phyloP scores from a whole-genome alignment of 2,888 invertebrate species.

The Urechis unicinctus region DNA sequence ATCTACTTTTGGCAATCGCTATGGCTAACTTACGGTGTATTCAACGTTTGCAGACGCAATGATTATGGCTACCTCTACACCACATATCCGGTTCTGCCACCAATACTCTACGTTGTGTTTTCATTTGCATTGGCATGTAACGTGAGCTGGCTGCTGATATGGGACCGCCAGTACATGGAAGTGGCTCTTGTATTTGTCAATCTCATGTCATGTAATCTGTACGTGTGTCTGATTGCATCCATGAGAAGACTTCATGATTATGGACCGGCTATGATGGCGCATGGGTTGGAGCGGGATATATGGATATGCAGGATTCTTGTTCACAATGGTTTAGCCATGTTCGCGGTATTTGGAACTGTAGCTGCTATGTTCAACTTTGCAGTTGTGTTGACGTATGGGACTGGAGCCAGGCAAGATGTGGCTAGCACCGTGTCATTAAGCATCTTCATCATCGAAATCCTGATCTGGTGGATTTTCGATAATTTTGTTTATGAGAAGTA shows the following conservation, averaged over 20 bases:
- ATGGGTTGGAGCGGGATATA: conserved; percentile 26
- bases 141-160: conserved; percentile 37
- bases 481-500: conserved; percentile 33
- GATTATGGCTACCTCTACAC: conserved; percentile 29
- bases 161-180: conserved; percentile 31
- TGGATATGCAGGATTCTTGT: conserved; percentile 38
- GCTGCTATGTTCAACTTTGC: conserved; percentile 38
- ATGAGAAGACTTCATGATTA: conserved; percentile 26
- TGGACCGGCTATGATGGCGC: conserved; percentile 22
- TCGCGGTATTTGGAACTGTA: conserved; percentile 38
- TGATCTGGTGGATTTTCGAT: conserved; percentile 33
- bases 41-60: conserved; percentile 27
- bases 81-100: conserved; percentile 28
- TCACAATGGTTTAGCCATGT: conserved; percentile 42
- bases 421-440: conserved; percentile 28
- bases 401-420: conserved; percentile 16
- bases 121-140: conserved; percentile 27
- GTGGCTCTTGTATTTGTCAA: conserved; percentile 22
- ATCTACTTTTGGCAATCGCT: conserved; percentile 39
- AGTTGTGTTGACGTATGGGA: conserved; percentile 27
- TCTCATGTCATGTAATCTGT: conserved; percentile 21
- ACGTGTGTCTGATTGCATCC: conserved; percentile 28
- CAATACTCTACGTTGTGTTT: conserved; percentile 27
- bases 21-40: conserved; percentile 33
- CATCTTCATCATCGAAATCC: conserved; percentile 27